Percentiles rank a stretch among this genome's conserved stretches.
These are phyloP conservation scores for Teleogryllus occipitalis DNA, from an alignment of 1,140 invertebrate genomes.

Conservation along the genomic window DNA sequence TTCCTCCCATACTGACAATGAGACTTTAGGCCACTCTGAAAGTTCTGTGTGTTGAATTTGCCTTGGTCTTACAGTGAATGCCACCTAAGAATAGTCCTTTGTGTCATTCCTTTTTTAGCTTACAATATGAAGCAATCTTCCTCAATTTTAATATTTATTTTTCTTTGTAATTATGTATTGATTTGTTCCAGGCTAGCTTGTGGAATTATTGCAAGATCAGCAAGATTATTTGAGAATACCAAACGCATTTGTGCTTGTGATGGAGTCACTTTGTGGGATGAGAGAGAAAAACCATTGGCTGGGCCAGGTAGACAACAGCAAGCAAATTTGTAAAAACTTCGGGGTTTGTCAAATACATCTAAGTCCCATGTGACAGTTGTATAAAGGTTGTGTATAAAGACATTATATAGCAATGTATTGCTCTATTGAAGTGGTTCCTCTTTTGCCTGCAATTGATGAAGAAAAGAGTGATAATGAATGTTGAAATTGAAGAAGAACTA, in stretches of 20 bases:
- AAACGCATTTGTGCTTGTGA: conserved; percentile 78
- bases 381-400: not conserved
- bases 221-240: conserved; percentile 70
- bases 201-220: conserved; percentile 72
- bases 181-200: conserved; percentile 51
- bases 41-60: too few species aligned
- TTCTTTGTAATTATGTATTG: too few species aligned
- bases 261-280: conserved; percentile 72
- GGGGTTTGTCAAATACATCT: not conserved
- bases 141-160: too few species aligned
- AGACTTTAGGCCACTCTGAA: too few species aligned
- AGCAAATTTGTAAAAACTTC: not conserved
- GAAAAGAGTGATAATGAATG: not conserved
- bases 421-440: not conserved
- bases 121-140: too few species aligned
- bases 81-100: too few species aligned
- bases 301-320: conserved; percentile 9
- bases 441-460: not conserved
- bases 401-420: not conserved
- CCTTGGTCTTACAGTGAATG: too few species aligned
- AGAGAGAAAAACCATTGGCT: conserved; percentile 40
- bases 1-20: too few species aligned
- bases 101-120: too few species aligned
- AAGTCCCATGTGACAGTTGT: not conserved
- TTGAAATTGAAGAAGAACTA: not conserved